phyloP scores from a whole-genome alignment of 2,797 vertebrate species.

The Macrochelys suwanniensis region DNA sequence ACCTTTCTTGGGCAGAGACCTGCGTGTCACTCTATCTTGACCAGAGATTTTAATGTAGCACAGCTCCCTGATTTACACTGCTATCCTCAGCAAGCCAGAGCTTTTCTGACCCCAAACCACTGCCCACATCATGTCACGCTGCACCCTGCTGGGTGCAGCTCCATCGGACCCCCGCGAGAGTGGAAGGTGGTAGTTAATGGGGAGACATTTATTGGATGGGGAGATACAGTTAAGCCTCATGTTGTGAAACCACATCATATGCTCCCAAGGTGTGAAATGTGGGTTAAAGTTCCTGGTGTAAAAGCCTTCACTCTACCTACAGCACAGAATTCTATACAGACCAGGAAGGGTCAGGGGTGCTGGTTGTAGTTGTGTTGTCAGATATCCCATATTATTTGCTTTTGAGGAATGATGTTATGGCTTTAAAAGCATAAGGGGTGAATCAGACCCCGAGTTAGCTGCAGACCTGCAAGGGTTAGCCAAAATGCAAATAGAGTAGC shows the following conservation, averaged over 20 bases:
- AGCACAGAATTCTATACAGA: not conserved
- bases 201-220: not conserved
- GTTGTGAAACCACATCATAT: not conserved
- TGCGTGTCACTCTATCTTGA: too few relatives aligned
- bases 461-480: not conserved
- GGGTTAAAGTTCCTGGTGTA: not conserved
- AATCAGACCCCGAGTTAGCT: not conserved
- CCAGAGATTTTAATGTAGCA: not conserved
- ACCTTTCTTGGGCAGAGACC: too few relatives aligned
- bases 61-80: not conserved
- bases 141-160: not conserved
- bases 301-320: not conserved
- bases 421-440: not conserved
- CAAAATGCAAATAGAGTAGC: not conserved
- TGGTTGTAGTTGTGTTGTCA: not conserved
- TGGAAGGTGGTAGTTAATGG: not conserved
- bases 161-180: not conserved
- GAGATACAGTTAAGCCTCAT: not conserved
- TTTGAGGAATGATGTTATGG: not conserved
- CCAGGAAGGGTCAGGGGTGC: not conserved
- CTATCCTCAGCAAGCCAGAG: not conserved
- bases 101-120: not conserved
- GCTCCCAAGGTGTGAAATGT: not conserved
- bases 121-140: not conserved
- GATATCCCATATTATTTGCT: not conserved